phyloP scores from a whole-genome alignment of 2,113 vertebrate species.

The Opisthocomus hoazin region DNA sequence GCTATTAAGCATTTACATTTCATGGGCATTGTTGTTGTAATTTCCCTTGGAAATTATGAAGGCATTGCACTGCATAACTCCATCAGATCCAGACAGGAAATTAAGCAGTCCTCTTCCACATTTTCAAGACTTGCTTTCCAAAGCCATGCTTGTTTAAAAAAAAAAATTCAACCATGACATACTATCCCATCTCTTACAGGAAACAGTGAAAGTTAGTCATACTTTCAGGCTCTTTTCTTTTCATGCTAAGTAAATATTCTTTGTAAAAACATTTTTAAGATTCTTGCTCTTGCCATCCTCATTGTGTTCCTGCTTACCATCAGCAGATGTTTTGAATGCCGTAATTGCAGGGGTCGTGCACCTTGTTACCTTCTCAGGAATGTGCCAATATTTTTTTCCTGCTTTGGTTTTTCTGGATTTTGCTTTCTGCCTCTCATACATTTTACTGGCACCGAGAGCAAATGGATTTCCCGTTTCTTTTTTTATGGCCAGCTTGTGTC shows the following conservation, averaged over 20 bases:
- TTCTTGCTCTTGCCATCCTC: not conserved
- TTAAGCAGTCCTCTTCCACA: not conserved
- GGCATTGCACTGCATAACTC: not conserved
- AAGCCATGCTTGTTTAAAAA: not conserved
- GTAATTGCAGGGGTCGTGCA: not conserved
- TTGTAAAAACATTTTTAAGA: not conserved
- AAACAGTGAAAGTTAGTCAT: not conserved
- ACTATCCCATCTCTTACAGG: not conserved
- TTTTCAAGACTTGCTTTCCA: not conserved
- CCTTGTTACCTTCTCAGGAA: not conserved
- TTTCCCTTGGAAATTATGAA: not conserved
- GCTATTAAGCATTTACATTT: not conserved
- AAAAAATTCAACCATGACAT: not conserved
- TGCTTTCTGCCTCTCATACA: not conserved
- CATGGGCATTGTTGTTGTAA: not conserved
- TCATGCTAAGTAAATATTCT: not conserved
- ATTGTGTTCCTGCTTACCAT: not conserved
- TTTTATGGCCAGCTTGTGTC: not conserved
- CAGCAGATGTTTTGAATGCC: not conserved
- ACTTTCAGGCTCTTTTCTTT: not conserved
- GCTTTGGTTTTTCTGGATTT: not conserved
- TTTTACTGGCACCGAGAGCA: not conserved
- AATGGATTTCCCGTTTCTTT: not conserved
- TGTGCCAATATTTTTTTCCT: not conserved
- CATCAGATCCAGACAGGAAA: not conserved